These are phyloP conservation scores for Ptychobarbus kaznakovi DNA, from an alignment of 2,797 vertebrate genomes.

Conservation along the genomic window DNA sequence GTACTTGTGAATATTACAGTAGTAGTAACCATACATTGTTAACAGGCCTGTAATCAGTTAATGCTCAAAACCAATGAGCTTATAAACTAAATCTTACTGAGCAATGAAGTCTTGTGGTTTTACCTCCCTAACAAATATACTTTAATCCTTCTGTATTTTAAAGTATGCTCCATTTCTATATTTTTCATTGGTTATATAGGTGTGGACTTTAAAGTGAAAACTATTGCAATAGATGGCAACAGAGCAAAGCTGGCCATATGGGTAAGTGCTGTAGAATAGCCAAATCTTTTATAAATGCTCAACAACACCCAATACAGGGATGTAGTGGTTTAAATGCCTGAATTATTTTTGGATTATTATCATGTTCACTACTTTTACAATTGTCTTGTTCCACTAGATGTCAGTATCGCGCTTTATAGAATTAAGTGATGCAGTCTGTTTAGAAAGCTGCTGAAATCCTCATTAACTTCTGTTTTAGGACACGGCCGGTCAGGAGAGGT, in stretches of 20 bases:
- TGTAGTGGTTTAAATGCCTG: not conserved
- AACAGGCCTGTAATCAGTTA: slow-evolving; percentile 5
- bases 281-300: not conserved
- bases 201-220: slow-evolving; percentile 99
- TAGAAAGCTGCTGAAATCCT: not conserved
- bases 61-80: slow-evolving; percentile 11
- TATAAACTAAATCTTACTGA: not conserved
- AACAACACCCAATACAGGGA: not conserved
- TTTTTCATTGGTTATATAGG: slow-evolving; percentile 72
- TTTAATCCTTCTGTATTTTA: not conserved
- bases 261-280: slow-evolving; percentile 79
- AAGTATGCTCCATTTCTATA: not conserved
- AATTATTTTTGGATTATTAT: not conserved
- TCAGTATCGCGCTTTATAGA: slow-evolving; percentile 12
- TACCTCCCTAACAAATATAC: not conserved
- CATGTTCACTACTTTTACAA: not conserved
- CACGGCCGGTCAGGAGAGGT: slow-evolving; percentile 96
- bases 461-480: slow-evolving; percentile 79
- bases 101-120: not conserved
- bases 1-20: not conserved
- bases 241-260: slow-evolving; percentile 98
- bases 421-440: not conserved
- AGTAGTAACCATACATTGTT: not conserved
- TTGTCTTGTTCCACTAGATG: slow-evolving; percentile 54
- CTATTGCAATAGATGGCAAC: slow-evolving; percentile 96